Evolutionary conservation across 2,113 vertebrate genomes (phyloP), one percentile per base, ranked within the genome.

Genomic region (Notarius lentiginosus): DNA sequence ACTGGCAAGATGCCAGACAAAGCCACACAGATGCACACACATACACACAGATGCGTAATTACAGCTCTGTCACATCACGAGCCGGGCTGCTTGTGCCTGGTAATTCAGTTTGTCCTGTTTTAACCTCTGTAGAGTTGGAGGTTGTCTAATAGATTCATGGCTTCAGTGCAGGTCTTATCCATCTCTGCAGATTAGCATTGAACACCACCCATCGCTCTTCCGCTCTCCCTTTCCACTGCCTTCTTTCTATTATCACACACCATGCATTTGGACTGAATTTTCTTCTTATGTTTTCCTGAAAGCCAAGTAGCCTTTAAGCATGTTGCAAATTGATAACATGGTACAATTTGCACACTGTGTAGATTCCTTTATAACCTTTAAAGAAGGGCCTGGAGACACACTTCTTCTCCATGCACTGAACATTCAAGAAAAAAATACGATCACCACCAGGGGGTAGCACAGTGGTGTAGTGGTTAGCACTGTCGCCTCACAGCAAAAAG

Each of bases 131-230:
- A 49, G 68, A 81, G 51, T 82, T 68, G 47, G 49, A 82, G 34
- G 83, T 83, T 75, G 86, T 87, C 56, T 84, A 87, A 87, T 82
- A 89, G 83, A 89, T 87, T 82, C 82, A 84, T 79, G 81, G 61
- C 84, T 68, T 53, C 72, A 66, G 51, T 49, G 14, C 49, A 75
- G 66, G 30, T 20, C 30, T 63, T 81, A 82, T 87, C 82, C 7
- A 75, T 80, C 81, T 87, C 53, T 49, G 11, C 73, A 87, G 77
- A 75, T 84, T 84, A 82, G 75, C 75, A 87, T 51, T 41, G 60
- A 85, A 79, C 82, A 34, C 68, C 27, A 8, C 14, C 30, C 82
- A 84, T 73, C 49, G 24, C 22, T 76, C 80, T 73, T 58, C 14
- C 34, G n/a, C 17, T 34, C 27, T n/a, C 10, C 22, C 60, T 70